Evolutionary conservation across 1,140 invertebrate species (phyloP).

Genomic region (Solen grandis): DNA sequence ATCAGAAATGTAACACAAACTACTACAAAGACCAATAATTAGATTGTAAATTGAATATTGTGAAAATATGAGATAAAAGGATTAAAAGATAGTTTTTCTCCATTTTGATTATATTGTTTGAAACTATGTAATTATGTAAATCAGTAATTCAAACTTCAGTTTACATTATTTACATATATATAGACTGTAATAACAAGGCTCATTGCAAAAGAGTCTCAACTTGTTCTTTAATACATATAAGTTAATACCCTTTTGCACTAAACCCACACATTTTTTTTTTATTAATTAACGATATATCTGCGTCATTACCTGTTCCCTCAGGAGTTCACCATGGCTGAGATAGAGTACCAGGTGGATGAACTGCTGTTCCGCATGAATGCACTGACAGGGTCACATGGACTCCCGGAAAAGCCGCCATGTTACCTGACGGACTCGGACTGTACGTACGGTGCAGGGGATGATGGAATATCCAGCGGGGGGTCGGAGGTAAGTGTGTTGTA

Average conservation of each 20-base stretch:
- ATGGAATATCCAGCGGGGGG: constrained; percentile 76
- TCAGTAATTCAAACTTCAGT: no score
- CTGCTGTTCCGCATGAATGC: constrained; percentile 79
- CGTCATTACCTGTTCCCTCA: constrained; percentile 58
- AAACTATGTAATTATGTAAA: no score
- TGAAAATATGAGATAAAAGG: not conserved
- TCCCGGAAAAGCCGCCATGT: constrained; percentile 76
- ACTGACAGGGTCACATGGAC: constrained; percentile 73
- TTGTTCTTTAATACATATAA: no score
- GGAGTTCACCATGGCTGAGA: constrained; percentile 81
- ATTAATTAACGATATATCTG: no score
- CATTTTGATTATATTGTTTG: not conserved
- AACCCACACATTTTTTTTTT: no score
- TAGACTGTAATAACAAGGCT: no score
- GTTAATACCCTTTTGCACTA: no score
- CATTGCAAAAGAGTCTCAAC: no score
- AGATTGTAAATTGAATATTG: no score
- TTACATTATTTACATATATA: no score
- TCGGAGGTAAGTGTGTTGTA: constrained; percentile 78
- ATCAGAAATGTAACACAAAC: no score
- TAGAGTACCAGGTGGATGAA: constrained; percentile 80
- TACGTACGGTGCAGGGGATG: constrained; percentile 72
- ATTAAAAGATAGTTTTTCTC: not conserved
- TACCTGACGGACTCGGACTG: constrained; percentile 78
- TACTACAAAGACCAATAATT: no score